Conservation (phyloP, 1,140 invertebrate genomes). For the Heliconius nattereri region DNA sequence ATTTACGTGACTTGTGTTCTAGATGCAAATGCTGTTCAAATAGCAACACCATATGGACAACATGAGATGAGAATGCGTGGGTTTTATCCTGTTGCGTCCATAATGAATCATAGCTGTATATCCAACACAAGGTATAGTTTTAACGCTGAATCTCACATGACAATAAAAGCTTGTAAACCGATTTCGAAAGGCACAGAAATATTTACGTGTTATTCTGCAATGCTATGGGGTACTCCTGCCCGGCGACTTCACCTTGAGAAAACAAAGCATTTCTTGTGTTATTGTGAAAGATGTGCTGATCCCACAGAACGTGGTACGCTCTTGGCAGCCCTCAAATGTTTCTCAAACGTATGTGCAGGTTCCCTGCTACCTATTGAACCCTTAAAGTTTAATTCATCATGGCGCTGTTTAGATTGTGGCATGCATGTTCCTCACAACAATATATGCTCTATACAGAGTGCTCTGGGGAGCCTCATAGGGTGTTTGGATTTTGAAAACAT, state of each 20-base stretch:
- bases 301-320: constrained; percentile 82
- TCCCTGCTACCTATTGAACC: constrained; percentile 75
- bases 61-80: constrained; percentile 83
- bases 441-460: constrained; percentile 70
- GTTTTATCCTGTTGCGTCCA: constrained; percentile 86
- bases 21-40: constrained; percentile 90
- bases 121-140: constrained; percentile 88
- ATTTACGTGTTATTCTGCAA: constrained; percentile 86
- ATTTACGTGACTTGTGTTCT: constrained; percentile 83
- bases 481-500: constrained; percentile 71
- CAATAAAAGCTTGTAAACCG: constrained; percentile 83
- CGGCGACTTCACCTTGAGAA: constrained; percentile 84
- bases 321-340: constrained; percentile 80
- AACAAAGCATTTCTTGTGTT: constrained; percentile 89
- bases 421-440: constrained; percentile 66
- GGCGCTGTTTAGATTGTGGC: constrained; percentile 80
- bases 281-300: constrained; percentile 87
- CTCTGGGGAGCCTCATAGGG: constrained; percentile 75
- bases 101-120: constrained; percentile 89
- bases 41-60: constrained; percentile 74
- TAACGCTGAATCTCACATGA: constrained; percentile 82
- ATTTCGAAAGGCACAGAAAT: constrained; percentile 86
- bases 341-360: constrained; percentile 70
- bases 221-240: constrained; percentile 87
- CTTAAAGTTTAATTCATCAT: constrained; percentile 63